A percentile compares a stretch with the other conserved stretches of the same genome.
phyloP scores from a whole-genome alignment of 2,797 vertebrate species.

The Gallirallus australis region DNA sequence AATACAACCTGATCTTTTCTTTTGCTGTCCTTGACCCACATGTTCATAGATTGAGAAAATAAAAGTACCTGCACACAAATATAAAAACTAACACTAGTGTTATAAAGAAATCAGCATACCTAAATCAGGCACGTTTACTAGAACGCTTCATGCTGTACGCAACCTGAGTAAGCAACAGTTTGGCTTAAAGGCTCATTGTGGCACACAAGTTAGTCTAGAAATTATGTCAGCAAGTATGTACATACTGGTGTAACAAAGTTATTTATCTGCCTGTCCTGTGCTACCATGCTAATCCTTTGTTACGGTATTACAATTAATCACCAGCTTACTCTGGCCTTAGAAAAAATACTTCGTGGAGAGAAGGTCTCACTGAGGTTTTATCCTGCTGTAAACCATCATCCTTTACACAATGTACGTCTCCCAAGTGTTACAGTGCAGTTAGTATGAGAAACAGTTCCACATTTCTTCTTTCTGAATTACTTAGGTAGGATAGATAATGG shows the following conservation, averaged over 20 bases:
- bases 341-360: neutral
- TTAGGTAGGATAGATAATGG: too few relatives aligned
- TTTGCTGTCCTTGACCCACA: neutral
- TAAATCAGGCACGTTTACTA: neutral
- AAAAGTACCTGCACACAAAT: neutral
- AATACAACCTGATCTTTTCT: neutral
- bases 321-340: neutral
- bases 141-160: neutral
- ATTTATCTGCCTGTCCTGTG: neutral
- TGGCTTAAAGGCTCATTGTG: neutral
- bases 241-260: accelerated
- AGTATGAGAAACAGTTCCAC: neutral
- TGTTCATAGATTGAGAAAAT: neutral
- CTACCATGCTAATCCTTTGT: neutral
- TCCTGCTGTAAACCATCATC: neutral
- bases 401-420: neutral
- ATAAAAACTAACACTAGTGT: neutral
- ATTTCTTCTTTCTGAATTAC: neutral
- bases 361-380: neutral
- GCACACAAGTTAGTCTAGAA: neutral
- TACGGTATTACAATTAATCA: neutral
- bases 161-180: neutral
- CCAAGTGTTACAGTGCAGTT: neutral
- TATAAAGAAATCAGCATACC: neutral
- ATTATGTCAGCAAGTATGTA: neutral